These are phyloP conservation scores for Aurelia aurita DNA, from an alignment of 30 jellyfish, hydroid and myxozoan genomes.

Conservation along the genomic window DNA sequence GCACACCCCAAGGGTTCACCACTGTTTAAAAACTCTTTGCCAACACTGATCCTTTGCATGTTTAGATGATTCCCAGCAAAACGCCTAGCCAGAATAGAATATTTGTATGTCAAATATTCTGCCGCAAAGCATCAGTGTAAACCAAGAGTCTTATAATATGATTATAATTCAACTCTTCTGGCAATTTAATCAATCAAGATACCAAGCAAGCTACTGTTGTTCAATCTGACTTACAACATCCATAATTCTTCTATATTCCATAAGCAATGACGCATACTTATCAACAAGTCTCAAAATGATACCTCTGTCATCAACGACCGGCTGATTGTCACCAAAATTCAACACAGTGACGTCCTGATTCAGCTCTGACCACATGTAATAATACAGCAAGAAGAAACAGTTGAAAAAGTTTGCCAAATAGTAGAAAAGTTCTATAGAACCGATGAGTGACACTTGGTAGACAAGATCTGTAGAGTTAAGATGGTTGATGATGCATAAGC, in stretches of 20 bases:
- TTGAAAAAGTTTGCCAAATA: slow-evolving; percentile 77
- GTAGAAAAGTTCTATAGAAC: slow-evolving; percentile 81
- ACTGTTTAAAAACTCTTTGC: no score
- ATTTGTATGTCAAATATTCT: no score
- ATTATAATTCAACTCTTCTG: no score
- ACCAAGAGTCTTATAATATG: no score
- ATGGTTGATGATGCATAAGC: slow-evolving; percentile 86
- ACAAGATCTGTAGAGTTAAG: slow-evolving; percentile 89
- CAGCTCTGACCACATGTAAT: slow-evolving; percentile 85
- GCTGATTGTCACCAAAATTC: slow-evolving; percentile 52
- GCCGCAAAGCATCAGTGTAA: no score
- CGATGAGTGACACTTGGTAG: slow-evolving; percentile 93
- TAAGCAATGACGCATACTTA: slow-evolving; percentile 73
- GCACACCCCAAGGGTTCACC: no score
- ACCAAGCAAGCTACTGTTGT: neutral
- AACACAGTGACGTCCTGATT: slow-evolving; percentile 70
- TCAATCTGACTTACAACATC: slow-evolving; percentile 79
- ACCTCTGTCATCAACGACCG: slow-evolving; percentile 34
- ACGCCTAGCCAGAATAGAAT: no score
- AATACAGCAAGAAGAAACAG: slow-evolving; percentile 82
- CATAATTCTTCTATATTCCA: slow-evolving; percentile 71
- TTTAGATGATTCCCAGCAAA: no score
- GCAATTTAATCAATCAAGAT: no score
- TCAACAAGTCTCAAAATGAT: slow-evolving; percentile 58
- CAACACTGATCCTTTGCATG: no score